Evolutionary conservation across 2,797 vertebrate species (phyloP).

Genomic region (Sebastes alutus): DNA sequence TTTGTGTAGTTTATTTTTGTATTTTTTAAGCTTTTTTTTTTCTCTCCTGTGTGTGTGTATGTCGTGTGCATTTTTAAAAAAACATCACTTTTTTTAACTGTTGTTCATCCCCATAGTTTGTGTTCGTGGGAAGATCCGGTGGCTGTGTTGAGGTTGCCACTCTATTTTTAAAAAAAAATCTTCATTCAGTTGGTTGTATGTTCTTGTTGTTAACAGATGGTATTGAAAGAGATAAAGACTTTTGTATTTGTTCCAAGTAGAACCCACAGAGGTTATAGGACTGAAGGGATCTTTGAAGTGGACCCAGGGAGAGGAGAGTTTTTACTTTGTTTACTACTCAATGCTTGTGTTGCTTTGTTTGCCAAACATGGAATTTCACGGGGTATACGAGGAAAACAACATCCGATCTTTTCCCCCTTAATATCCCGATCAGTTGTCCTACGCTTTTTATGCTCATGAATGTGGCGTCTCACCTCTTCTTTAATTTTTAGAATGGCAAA

Average conservation of each 20-base stretch:
- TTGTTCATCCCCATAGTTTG: slow-evolving; percentile 78
- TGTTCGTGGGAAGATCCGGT: slow-evolving; percentile 72
- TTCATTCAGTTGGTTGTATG: slow-evolving; percentile 73
- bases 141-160: slow-evolving; percentile 72
- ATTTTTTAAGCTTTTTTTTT: slow-evolving; percentile 82
- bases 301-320: slow-evolving; percentile 76
- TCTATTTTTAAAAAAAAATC: slow-evolving; percentile 75
- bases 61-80: slow-evolving; percentile 78
- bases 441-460: slow-evolving; percentile 73
- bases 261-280: slow-evolving; percentile 72
- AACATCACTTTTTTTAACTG: slow-evolving; percentile 68
- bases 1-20: slow-evolving; percentile 90
- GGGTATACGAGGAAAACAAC: slow-evolving; percentile 48
- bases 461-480: slow-evolving; percentile 64
- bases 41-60: slow-evolving; percentile 77
- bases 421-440: slow-evolving; percentile 57
- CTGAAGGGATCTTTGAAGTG: slow-evolving; percentile 80
- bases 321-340: slow-evolving; percentile 79
- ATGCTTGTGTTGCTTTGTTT: slow-evolving; percentile 76
- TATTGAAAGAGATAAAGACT: slow-evolving; percentile 58
- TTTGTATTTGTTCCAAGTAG: slow-evolving; percentile 80
- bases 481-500: slow-evolving; percentile 73
- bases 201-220: slow-evolving; percentile 70
- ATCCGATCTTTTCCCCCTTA: slow-evolving; percentile 17
- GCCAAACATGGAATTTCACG: slow-evolving; percentile 76